These are phyloP conservation scores for Stichopus chloronotus DNA, from an alignment of 35 echinoderm and acorn worm species.

Conservation along the genomic window DNA sequence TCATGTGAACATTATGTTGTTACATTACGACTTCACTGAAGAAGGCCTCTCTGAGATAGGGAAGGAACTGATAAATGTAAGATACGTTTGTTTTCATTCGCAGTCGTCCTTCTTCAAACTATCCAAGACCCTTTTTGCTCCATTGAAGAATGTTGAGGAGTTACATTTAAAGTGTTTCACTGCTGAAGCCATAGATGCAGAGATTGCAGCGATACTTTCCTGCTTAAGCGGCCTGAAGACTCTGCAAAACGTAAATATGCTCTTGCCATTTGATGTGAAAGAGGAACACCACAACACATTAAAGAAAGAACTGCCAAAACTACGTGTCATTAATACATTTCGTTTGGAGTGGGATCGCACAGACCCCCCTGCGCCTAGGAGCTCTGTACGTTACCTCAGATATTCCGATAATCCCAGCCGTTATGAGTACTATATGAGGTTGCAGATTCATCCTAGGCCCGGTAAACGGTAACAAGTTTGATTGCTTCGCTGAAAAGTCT, in stretches of 20 bases:
- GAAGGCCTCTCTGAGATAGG: neutral
- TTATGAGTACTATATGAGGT: no score
- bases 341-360: neutral
- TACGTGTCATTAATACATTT: neutral
- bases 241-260: conserved; percentile 11
- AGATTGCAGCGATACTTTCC: neutral
- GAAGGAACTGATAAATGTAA: conserved; percentile 14
- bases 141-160: neutral
- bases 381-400: no score
- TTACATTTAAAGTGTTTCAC: conserved; percentile 28
- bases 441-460: no score
- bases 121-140: conserved; percentile 7
- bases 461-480: no score
- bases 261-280: conserved; percentile 26
- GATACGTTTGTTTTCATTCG: conserved; percentile 13
- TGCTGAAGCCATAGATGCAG: conserved; percentile 5
- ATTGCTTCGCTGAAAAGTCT: no score
- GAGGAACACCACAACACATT: neutral
- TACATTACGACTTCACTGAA: conserved; percentile 8
- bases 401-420: no score
- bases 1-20: conserved; percentile 5
- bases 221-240: neutral
- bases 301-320: neutral
- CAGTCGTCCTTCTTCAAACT: neutral
- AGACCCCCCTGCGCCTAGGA: neutral